Evolutionary conservation across 2,797 vertebrate genomes (phyloP).

Genomic region (Eremophila alpestris): DNA sequence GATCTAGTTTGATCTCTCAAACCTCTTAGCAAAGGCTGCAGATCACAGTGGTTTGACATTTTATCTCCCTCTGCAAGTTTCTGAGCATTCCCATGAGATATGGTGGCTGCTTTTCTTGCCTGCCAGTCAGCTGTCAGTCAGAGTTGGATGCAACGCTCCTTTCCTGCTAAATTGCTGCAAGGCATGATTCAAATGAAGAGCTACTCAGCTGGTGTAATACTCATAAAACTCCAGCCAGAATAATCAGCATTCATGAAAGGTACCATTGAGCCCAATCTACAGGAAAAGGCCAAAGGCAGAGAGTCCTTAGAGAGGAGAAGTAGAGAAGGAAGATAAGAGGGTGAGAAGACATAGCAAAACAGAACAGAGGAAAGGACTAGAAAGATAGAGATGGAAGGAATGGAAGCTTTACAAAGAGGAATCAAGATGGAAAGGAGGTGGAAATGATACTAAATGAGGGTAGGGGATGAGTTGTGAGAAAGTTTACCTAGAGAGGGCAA

Average conservation of each 20-base stretch:
- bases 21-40: neutral
- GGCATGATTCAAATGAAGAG: conserved; percentile 35
- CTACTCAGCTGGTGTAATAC: neutral
- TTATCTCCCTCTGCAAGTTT: conserved; percentile 43
- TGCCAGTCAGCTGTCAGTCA: conserved; percentile 60
- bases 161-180: conserved; percentile 40
- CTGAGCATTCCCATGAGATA: conserved; percentile 16
- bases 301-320: neutral
- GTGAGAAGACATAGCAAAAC: neutral
- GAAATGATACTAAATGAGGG: neutral
- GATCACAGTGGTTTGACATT: conserved; percentile 32
- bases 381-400: neutral
- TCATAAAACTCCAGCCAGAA: neutral
- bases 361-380: neutral
- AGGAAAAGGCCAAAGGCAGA: conserved; percentile 40
- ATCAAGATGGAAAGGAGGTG: neutral
- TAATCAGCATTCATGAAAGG: conserved; percentile 48
- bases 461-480: neutral
- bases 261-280: neutral
- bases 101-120: conserved; percentile 19
- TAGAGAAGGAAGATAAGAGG: neutral
- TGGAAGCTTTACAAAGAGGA: neutral
- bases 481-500: neutral
- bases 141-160: neutral
- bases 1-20: conserved; percentile 20